Evolutionary conservation across 2,113 vertebrate genomes (phyloP).

Genomic region (Gallinago undulata): DNA sequence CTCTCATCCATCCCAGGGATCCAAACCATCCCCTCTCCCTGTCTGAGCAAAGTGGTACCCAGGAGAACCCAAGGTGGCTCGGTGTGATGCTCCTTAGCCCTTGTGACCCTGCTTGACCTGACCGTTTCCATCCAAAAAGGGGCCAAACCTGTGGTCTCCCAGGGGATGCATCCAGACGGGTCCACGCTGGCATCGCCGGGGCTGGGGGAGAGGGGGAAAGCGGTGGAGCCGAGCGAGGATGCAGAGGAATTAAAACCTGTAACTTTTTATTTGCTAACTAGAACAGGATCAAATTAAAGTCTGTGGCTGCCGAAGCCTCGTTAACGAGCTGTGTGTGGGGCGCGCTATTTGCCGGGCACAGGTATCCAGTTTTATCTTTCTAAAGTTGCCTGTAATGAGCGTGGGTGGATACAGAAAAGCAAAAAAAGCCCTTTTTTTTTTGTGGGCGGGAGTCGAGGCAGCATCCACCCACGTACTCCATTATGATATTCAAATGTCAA

Average conservation of each 20-base stretch:
- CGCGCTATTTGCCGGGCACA: background rate
- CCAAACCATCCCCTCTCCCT: rapidly evolving
- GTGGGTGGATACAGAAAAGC: conserved; percentile 56
- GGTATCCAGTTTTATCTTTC: conserved; percentile 27
- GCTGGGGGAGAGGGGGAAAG: background rate
- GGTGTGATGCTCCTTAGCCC: background rate
- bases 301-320: background rate
- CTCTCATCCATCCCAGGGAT: rapidly evolving
- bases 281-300: background rate
- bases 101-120: rapidly evolving
- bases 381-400: conserved; percentile 34
- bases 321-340: background rate
- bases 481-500: conserved; percentile 71
- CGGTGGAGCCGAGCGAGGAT: rapidly evolving
- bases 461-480: conserved; percentile 63
- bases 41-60: rapidly evolving
- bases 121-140: background rate
- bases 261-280: background rate
- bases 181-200: rapidly evolving
- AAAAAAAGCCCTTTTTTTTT: background rate
- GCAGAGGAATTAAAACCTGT: background rate
- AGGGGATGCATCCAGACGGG: background rate
- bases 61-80: background rate
- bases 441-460: conserved; percentile 54
- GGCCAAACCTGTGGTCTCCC: background rate